Percentiles rank a stretch among this genome's conserved stretches.
Conservation (phyloP, 2,113 vertebrate genomes). For the Phaethon lepturus region DNA sequence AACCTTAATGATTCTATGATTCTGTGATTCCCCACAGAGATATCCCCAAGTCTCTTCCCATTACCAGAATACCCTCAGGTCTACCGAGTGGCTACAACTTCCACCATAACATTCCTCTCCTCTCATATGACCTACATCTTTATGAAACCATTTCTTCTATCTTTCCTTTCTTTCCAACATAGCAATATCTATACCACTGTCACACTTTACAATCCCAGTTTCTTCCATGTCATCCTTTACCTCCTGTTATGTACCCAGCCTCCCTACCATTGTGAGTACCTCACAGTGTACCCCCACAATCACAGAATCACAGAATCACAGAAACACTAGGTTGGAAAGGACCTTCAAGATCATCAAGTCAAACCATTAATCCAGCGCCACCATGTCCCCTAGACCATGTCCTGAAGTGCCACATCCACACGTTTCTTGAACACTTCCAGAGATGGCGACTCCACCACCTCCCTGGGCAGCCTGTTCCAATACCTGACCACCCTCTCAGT, state of each 20-base stretch:
- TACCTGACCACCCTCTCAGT: too few relatives aligned
- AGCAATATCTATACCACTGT: background rate
- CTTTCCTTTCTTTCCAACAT: background rate
- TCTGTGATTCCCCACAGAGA: too few relatives aligned
- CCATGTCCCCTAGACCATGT: too few relatives aligned
- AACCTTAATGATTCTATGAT: too few relatives aligned
- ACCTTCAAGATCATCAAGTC: too few relatives aligned
- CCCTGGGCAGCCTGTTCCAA: too few relatives aligned
- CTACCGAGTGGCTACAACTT: background rate
- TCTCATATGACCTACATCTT: fast-evolving
- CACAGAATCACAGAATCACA: too few relatives aligned
- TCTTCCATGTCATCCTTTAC: background rate
- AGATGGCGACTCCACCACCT: too few relatives aligned
- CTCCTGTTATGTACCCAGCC: background rate
- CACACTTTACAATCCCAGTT: background rate
- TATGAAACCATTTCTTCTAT: background rate
- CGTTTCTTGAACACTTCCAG: too few relatives aligned
- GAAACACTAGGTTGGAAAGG: too few relatives aligned
- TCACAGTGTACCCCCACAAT: background rate
- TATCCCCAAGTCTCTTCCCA: background rate
- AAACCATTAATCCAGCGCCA: too few relatives aligned
- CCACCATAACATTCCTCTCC: background rate
- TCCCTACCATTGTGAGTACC: background rate
- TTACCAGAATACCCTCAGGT: background rate
- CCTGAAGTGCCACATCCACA: too few relatives aligned